A percentile compares a stretch with the other conserved stretches of the same genome.
phyloP scores from a whole-genome alignment of 2,888 invertebrate genomes.

The Hirudinaria manillensis region DNA sequence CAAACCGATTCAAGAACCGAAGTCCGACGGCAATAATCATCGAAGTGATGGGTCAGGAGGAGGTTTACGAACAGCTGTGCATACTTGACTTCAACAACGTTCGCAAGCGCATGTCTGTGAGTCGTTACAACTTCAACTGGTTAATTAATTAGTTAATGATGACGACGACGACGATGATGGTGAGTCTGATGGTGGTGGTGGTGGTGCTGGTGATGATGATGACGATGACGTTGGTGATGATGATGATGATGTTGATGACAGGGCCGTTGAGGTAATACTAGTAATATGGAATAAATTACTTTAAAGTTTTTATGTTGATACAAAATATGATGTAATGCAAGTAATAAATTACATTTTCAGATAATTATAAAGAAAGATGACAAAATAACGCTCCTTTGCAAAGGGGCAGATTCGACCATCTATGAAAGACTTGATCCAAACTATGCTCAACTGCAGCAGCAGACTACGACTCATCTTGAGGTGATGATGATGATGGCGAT shows the following conservation, averaged over 20 bases:
- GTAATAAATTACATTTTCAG: constrained; percentile 37
- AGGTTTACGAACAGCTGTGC: constrained; percentile 81
- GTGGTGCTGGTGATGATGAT: neutral
- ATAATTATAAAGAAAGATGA: constrained; percentile 49
- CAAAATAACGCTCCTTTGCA: constrained; percentile 75
- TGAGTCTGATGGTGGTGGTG: neutral
- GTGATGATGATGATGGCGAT: constrained; percentile 59
- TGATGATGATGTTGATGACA: neutral
- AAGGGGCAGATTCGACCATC: constrained; percentile 93
- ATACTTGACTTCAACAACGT: constrained; percentile 99
- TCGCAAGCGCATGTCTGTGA: constrained; percentile 95
- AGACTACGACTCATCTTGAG: constrained; percentile 87
- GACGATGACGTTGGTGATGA: neutral
- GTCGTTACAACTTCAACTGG: constrained; percentile 39
- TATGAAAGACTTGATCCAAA: constrained; percentile 81
- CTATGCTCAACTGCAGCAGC: constrained; percentile 68
- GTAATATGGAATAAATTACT: neutral
- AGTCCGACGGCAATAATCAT: constrained; percentile 33
- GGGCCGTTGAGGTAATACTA: neutral
- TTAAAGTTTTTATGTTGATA: neutral
- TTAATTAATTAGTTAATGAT: neutral
- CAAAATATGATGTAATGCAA: neutral
- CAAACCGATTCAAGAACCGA: constrained; percentile 29
- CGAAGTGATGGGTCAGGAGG: constrained; percentile 58
- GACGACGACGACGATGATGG: neutral